A percentile compares a stretch with the other conserved stretches of the same genome.
Evolutionary conservation across 2,888 invertebrate species (phyloP).

Genomic region (Pammene fasciana): DNA sequence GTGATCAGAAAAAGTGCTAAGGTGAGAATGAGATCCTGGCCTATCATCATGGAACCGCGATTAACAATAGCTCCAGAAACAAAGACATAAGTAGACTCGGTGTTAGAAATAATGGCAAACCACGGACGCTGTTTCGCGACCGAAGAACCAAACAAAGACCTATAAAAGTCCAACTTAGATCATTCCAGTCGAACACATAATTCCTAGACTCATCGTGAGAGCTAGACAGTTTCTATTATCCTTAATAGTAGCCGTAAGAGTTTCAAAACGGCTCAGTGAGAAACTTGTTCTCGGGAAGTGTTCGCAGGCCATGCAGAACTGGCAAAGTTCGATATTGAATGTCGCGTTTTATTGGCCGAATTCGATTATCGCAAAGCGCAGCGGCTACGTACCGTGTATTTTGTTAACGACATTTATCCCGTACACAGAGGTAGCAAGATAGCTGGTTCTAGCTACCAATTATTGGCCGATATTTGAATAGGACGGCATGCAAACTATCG

Average conservation of each 20-base stretch:
- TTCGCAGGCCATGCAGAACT: slow-evolving; percentile 70
- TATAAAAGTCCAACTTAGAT: slow-evolving; percentile 77
- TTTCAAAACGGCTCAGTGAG: slow-evolving; percentile 79
- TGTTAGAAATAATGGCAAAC: slow-evolving; percentile 11
- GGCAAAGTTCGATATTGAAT: slow-evolving; percentile 73
- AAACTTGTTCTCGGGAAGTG: slow-evolving; percentile 76
- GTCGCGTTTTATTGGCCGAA: slow-evolving; percentile 76
- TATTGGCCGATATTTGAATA: slow-evolving; percentile 41
- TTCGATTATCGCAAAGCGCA: slow-evolving; percentile 66
- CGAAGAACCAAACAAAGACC: slow-evolving; percentile 54
- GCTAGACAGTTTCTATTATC: slow-evolving; percentile 80
- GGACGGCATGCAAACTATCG: slow-evolving; percentile 35
- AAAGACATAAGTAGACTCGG: background rate
- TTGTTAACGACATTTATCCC: slow-evolving; percentile 49
- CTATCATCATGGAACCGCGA: background rate
- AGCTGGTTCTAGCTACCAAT: slow-evolving; percentile 36
- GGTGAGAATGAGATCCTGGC: background rate
- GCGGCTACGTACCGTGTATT: slow-evolving; percentile 47
- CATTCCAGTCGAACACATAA: slow-evolving; percentile 73
- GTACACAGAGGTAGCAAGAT: slow-evolving; percentile 31
- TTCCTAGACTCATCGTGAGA: slow-evolving; percentile 73
- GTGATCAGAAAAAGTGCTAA: background rate
- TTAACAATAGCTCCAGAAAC: background rate
- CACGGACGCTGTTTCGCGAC: slow-evolving; percentile 42
- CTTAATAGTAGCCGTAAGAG: slow-evolving; percentile 79